Evolutionary conservation across 1,140 invertebrate species (phyloP).

Genomic region (Mya arenaria): DNA sequence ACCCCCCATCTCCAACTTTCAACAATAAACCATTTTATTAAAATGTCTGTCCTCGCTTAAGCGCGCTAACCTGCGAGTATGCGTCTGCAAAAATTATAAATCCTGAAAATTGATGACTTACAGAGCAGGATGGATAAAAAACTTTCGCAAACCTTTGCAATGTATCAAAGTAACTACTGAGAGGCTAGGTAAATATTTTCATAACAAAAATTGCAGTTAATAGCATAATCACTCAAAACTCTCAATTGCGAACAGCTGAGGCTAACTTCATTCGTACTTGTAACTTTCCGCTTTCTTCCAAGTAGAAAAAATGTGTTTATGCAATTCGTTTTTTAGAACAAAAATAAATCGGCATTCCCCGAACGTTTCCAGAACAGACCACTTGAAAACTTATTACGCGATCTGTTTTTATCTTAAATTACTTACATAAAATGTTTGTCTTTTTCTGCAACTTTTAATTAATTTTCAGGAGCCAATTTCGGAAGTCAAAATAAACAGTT

Average conservation of each 20-base stretch:
- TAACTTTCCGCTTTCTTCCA: too few species aligned
- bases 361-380: too few species aligned
- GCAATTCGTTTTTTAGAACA: too few species aligned
- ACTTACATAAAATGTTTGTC: too few species aligned
- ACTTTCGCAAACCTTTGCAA: not conserved
- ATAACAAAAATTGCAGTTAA: slow-evolving; percentile 27
- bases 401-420: too few species aligned
- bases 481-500: not conserved
- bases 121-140: not conserved
- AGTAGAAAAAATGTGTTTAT: too few species aligned
- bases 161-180: not conserved
- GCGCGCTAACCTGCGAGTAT: not conserved
- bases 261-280: too few species aligned
- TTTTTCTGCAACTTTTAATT: not conserved
- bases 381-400: too few species aligned
- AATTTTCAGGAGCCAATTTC: not conserved
- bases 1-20: not conserved
- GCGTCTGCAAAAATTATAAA: slow-evolving; percentile 38
- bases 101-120: slow-evolving; percentile 20
- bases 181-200: slow-evolving; percentile 50
- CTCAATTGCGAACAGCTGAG: slow-evolving; percentile 42
- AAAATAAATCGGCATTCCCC: too few species aligned
- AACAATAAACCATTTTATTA: slow-evolving; percentile 19
- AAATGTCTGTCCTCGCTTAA: slow-evolving; percentile 30
- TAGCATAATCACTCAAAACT: slow-evolving; percentile 33